Conservation (phyloP, 2,113 vertebrate genomes). For the Numenius arquata region DNA sequence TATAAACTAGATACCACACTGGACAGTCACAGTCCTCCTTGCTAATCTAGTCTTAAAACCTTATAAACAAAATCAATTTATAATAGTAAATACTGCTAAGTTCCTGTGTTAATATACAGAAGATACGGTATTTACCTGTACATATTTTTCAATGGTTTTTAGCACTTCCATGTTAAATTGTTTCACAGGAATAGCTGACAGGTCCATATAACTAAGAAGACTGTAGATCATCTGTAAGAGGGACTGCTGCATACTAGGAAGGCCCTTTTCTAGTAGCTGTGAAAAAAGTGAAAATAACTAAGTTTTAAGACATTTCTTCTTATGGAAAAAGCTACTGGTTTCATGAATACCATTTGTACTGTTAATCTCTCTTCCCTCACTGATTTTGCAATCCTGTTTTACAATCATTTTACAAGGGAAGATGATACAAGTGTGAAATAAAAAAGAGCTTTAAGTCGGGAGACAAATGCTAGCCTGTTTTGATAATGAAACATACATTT, state of each 20-base stretch:
- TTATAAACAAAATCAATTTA: background rate
- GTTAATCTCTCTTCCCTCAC: background rate
- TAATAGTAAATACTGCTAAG: background rate
- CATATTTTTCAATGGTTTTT: slow-evolving; percentile 97
- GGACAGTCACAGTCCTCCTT: background rate
- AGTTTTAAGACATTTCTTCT: background rate
- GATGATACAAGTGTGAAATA: background rate
- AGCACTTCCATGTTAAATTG: slow-evolving; percentile 94
- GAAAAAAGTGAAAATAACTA: background rate
- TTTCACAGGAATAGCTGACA: slow-evolving; percentile 90
- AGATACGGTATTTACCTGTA: slow-evolving; percentile 81
- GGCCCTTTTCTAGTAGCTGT: slow-evolving; percentile 94
- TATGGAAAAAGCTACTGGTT: background rate
- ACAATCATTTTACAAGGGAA: background rate
- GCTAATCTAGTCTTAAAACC: background rate
- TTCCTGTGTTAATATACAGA: background rate
- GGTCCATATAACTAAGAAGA: slow-evolving; percentile 95
- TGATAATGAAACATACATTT: background rate
- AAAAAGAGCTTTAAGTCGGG: background rate
- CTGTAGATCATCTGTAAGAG: slow-evolving; percentile 96
- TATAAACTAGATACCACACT: background rate
- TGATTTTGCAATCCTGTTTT: slow-evolving; percentile 11
- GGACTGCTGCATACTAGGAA: slow-evolving; percentile 95
- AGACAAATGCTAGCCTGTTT: background rate
- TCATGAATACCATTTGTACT: background rate